Base-by-base conservation (phyloP, 1,140 invertebrate genomes). In the Lordiphosa collinella region DNA sequence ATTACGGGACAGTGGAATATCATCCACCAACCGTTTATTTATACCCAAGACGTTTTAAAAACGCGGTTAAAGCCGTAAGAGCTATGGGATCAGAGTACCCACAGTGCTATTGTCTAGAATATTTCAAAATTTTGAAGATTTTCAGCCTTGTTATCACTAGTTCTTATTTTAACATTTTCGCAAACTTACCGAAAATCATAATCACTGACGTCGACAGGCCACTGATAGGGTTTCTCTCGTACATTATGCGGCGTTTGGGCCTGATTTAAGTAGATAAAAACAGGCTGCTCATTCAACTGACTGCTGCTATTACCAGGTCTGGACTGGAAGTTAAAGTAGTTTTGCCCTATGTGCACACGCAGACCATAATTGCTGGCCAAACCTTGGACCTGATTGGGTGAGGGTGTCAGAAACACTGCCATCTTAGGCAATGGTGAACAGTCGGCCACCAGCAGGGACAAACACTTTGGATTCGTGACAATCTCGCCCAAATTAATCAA, bases 101-200 rank as follows among this genome's bases (percentile, higher is more conserved):
- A n/a, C n/a, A n/a, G n/a, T n/a, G n/a, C n/a, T n/a, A n/a, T n/a
- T n/a, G n/a, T n/a, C n/a, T n/a, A n/a, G n/a, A n/a, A n/a, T n/a
- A n/a, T n/a, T n/a, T n/a, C n/a, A n/a, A n/a, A n/a, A n/a, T n/a
- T n/a, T n/a, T n/a, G n/a, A n/a, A n/a, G n/a, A n/a, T n/a, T n/a
- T n/a, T n/a, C n/a, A n/a, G n/a, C n/a, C n/a, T n/a, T n/a, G n/a
- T n/a, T n/a, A n/a, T n/a, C n/a, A n/a, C n/a, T n/a, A n/a, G n/a
- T n/a, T n/a, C n/a, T 22, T 22, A 22, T 22, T 22, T 22, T 5
- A 4, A 22, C 4, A 22, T 5, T 22, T 22, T 22, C 25, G 7
- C 25, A 8, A 35, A 50, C 65, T 62, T 32, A 88, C 87, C 85
- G 86, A 48, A 87, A 88, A 49, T 75, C 87, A 47, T 74, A 88